Evolutionary conservation across 2,113 vertebrate genomes (phyloP), one percentile per base, ranked within the genome.

Genomic region (Microtus richardsoni): DNA sequence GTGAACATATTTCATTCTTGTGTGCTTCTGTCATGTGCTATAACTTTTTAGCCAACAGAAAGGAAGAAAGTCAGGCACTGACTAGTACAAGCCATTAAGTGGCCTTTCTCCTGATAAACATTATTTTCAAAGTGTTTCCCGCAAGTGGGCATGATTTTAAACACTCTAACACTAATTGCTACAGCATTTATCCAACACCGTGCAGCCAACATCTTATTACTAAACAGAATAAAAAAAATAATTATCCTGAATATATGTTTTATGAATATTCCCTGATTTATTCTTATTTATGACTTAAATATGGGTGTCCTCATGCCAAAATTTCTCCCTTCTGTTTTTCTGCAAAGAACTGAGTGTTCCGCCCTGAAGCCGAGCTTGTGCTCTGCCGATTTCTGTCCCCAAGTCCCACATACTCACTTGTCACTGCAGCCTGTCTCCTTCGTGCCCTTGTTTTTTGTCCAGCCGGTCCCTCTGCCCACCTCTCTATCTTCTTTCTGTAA

Each of bases 101-200:
- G 26, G 26, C 8, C 95, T 95, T 96, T 44, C 22, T 58, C 1
- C 66, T 95, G 73, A 90, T 86, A 78, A 88, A 47, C 73, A 52
- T 47, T 70, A 58, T 92, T 90, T 93, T 60, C 24, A 33, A 82
- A 64, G 3, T 66, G 3, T 77, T 85, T 93, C n/a, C 66, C 79
- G 77, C 58, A 88, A 58, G 58, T 19, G 30, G 82, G 24, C 85
- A 47, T 91, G 49, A 19, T 70, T 73, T 90, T 90, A 83, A 80
- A 64, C 9, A 78, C 6, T 39, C 24, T 68, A 12, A 70, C 10
- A 36, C 5, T 30, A 84, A 10, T 87, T 87, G 82, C 4, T 28
- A 54, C 1, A 64, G 26, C 1, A 80, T 26, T 66, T 24, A 66
- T 14, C 49, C 73, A 80, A 26, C 39, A 80, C 41, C 16, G 12